A percentile compares a stretch with the other conserved stretches of the same genome.
Evolutionary conservation across 2,888 invertebrate species (phyloP).

Genomic region (Penaeus monodon): DNA sequence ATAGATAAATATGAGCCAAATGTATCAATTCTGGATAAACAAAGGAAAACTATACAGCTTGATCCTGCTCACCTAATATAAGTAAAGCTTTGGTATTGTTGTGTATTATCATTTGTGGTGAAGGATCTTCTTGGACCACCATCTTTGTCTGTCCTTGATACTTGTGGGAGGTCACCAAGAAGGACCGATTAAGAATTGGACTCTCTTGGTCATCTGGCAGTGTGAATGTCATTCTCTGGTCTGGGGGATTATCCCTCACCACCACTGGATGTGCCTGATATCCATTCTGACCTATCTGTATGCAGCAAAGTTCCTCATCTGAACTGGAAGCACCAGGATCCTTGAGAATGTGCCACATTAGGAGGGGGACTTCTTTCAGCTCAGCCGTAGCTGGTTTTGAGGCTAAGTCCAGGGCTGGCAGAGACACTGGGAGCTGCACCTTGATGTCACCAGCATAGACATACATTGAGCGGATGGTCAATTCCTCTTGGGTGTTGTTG

Average conservation of each 20-base stretch:
- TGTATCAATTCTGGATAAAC: too few species aligned
- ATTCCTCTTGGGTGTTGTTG: slow-evolving; percentile 74
- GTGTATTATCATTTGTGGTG: slow-evolving; percentile 82
- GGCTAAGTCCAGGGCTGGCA: slow-evolving; percentile 20
- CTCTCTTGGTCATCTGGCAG: slow-evolving; percentile 36
- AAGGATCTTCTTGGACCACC: slow-evolving; percentile 79
- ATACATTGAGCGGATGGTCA: slow-evolving; percentile 69
- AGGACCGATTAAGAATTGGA: slow-evolving; percentile 46
- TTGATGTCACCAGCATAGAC: slow-evolving; percentile 47
- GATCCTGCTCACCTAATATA: slow-evolving; percentile 33
- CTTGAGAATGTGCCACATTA: slow-evolving; percentile 61
- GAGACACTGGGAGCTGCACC: slow-evolving; percentile 45
- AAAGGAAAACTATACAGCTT: not conserved
- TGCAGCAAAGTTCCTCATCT: slow-evolving; percentile 53
- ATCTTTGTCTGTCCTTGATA: slow-evolving; percentile 79
- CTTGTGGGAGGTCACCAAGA: slow-evolving; percentile 58
- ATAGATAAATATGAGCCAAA: too few species aligned
- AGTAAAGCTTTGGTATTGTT: slow-evolving; percentile 73
- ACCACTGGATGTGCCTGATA: slow-evolving; percentile 49
- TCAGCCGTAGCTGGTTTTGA: slow-evolving; percentile 5
- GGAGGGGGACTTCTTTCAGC: slow-evolving; percentile 57
- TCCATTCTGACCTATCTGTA: slow-evolving; percentile 52
- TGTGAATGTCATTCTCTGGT: slow-evolving; percentile 61
- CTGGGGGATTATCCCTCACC: slow-evolving; percentile 29
- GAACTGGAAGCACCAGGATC: slow-evolving; percentile 40